A percentile compares a stretch with the other conserved stretches of the same genome.
Evolutionary conservation across 2,888 invertebrate species (phyloP).

Genomic region (Muschampia plurimacula): DNA sequence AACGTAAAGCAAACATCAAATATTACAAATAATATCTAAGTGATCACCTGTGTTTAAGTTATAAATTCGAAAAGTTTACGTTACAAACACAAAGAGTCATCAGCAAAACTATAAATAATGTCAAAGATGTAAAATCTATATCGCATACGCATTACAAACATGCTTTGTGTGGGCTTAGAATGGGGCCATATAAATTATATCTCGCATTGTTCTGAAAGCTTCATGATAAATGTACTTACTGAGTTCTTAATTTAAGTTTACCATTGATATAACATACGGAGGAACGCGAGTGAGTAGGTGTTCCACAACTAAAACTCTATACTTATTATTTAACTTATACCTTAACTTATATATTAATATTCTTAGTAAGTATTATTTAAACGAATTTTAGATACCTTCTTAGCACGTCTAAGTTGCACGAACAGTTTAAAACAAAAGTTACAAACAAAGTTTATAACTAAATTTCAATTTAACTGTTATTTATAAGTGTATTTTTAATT

Average conservation of each 20-base stretch:
- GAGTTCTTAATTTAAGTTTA: conserved; percentile 61
- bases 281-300: conserved; percentile 42
- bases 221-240: conserved; percentile 71
- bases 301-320: not conserved
- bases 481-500: too few species aligned
- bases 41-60: not conserved
- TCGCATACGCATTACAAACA: conserved; percentile 65
- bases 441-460: too few species aligned
- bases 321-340: too few species aligned
- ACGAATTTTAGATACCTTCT: too few species aligned
- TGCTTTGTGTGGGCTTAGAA: conserved; percentile 70
- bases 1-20: too few species aligned
- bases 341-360: not conserved
- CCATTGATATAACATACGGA: conserved; percentile 57
- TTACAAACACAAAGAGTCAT: conserved; percentile 16
- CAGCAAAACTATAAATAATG: conserved; percentile 56
- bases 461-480: too few species aligned
- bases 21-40: not conserved
- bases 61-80: conserved; percentile 8
- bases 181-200: conserved; percentile 69
- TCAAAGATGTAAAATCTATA: conserved; percentile 71
- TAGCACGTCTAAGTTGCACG: too few species aligned
- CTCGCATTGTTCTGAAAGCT: conserved; percentile 70
- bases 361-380: too few species aligned
- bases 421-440: too few species aligned